These are phyloP conservation scores for Asobara japonica DNA, from an alignment of 1,140 invertebrate species.

Conservation along the genomic window DNA sequence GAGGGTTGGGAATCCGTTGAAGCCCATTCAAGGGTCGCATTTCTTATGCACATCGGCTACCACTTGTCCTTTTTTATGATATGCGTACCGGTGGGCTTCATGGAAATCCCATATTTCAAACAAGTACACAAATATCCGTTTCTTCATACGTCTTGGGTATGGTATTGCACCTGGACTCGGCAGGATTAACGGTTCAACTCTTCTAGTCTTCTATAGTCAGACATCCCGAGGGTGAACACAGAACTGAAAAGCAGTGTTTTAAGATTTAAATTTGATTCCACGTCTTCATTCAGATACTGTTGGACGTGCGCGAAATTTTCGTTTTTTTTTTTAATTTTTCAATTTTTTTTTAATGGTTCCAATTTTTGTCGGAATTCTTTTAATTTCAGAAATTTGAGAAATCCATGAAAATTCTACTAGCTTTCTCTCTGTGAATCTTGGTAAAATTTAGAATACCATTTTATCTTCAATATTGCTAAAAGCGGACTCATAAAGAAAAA, in stretches of 20 bases:
- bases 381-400: no score
- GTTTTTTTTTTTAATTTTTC: no score
- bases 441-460: no score
- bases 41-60: neutral
- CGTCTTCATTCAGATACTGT: no score
- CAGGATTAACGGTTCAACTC: constrained; percentile 11
- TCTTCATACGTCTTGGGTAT: neutral
- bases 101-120: neutral
- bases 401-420: no score
- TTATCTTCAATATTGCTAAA: no score
- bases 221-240: neutral
- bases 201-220: neutral
- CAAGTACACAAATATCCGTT: neutral
- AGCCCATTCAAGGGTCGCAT: neutral
- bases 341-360: no score
- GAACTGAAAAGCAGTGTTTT: neutral
- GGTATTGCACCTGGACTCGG: constrained; percentile 8
- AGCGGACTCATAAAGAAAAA: no score
- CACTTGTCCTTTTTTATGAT: neutral
- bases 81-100: neutral
- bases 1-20: neutral
- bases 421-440: no score
- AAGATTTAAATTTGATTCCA: no score
- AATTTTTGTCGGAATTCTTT: no score
- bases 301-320: no score